A percentile compares a stretch with the other conserved stretches of the same genome.
These are phyloP conservation scores for Ips typographus DNA, from an alignment of 1,140 invertebrate species.

Conservation along the genomic window DNA sequence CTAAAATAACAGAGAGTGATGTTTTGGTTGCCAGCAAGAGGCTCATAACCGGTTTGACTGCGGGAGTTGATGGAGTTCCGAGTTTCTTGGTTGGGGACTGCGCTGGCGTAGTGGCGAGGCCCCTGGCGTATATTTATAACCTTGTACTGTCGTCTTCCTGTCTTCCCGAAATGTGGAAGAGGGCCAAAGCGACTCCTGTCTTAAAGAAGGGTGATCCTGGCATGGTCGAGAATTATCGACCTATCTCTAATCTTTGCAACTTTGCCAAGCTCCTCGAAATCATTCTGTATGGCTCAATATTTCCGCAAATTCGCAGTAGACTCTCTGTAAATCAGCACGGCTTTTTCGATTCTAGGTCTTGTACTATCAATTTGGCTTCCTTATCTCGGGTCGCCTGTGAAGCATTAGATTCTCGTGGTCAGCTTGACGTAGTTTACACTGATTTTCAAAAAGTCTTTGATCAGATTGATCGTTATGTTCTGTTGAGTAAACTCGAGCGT, in stretches of 20 bases:
- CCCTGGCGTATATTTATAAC: slow-evolving; percentile 4
- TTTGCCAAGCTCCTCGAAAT: slow-evolving; percentile 5
- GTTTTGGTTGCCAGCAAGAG: not conserved
- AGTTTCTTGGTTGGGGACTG: not conserved
- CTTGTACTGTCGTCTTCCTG: not conserved
- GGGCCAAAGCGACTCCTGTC: slow-evolving; percentile 6
- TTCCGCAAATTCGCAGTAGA: not conserved
- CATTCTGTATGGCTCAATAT: not conserved
- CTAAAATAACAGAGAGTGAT: not conserved
- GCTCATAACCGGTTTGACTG: not conserved
- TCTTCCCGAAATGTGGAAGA: slow-evolving; percentile 10
- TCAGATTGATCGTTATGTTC: slow-evolving; percentile 1
- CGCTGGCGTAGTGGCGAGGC: not conserved
- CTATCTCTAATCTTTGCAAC: slow-evolving; percentile 11
- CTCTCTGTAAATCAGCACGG: not conserved
- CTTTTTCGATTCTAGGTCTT: not conserved
- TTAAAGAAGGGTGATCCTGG: slow-evolving; percentile 7
- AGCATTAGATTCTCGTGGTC: not conserved
- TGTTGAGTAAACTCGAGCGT: not conserved
- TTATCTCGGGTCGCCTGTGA: not conserved
- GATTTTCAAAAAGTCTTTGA: not conserved
- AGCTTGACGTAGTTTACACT: slow-evolving; percentile 8
- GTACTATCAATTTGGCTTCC: not conserved
- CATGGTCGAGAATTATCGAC: slow-evolving; percentile 5
- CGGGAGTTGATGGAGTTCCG: not conserved